Base-by-base conservation (phyloP, 2,113 vertebrate species). In the Dolichotis patagonum region DNA sequence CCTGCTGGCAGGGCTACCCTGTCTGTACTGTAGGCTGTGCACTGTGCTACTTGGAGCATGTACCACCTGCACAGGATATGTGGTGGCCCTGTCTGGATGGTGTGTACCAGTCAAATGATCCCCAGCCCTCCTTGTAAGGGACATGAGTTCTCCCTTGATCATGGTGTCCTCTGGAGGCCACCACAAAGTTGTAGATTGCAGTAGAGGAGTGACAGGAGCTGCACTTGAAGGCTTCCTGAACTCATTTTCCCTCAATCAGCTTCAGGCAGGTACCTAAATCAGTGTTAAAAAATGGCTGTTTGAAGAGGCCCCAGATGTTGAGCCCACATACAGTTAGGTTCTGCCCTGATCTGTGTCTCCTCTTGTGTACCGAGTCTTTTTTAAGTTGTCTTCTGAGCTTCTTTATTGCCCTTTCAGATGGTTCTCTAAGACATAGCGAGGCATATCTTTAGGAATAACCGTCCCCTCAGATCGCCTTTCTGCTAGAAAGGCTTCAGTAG, bases 21-120 rank as follows among this genome's bases (percentile, higher is more conserved):
- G 41, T n/a, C 85, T 7, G 56, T 26, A 12, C 63, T 9, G 2
- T 16, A 26, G 71, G 63, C 38, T 62, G 49, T 67, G 17, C 28
- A 32, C 28, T n/a, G 38, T 30, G 35, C 35, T 30, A 13, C 22
- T n/a, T 71, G 35, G 38, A 32, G 19, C 22, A 17, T 54, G 30
- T 52, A 46, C 35, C 19, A n/a, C 35, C n/a, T 46, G 49, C 7
- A 0, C 30, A 0, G 30, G 20, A 0, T 7, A 13, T 17, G 77
- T 20, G 49, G 35, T 49, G 67, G 75, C 24, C 38, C 62, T 63
- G 28, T 73, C 85, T 22, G 30, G 24, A 63, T 89, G 49, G 11
- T 16, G 8, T 6, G 35, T 38, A 19, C 35, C 62, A 4, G 17
- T 16, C 46, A 69, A 17, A 30, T 32, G 54, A 20, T 67, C 65